phyloP scores from a whole-genome alignment of 2,113 vertebrate species.

The Gymnogyps californianus region DNA sequence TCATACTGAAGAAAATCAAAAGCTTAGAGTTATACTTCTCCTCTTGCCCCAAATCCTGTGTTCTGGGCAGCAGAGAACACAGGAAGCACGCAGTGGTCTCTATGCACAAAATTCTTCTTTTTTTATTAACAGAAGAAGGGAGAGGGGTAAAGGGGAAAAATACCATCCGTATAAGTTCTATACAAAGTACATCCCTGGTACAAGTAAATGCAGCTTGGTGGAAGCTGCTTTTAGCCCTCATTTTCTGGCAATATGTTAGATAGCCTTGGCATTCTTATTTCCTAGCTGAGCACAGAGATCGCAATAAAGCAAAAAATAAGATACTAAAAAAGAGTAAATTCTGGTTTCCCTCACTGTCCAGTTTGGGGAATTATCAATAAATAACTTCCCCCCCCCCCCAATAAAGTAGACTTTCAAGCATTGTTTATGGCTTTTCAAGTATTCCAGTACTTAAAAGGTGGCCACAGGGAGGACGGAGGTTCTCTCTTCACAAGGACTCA shows the following conservation, averaged over 20 bases:
- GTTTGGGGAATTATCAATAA: not conserved
- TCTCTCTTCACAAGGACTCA: not conserved
- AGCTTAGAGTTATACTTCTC: not conserved
- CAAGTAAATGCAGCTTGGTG: not conserved
- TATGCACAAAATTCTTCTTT: not conserved
- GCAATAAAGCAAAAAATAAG: not conserved
- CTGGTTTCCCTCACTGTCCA: not conserved
- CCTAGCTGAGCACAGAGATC: not conserved
- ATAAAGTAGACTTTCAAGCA: not conserved
- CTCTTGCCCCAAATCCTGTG: not conserved
- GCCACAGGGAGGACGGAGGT: not conserved
- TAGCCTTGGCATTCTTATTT: not conserved
- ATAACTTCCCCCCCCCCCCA: not conserved
- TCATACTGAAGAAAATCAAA: not conserved
- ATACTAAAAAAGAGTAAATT: not conserved
- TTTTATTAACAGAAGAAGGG: not conserved
- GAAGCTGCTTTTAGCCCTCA: not conserved
- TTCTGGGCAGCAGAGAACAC: not conserved
- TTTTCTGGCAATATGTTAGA: not conserved
- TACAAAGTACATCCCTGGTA: not conserved
- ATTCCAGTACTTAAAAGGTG: not conserved
- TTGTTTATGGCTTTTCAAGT: not conserved
- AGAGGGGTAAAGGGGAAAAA: not conserved
- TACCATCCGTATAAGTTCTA: not conserved
- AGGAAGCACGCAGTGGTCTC: not conserved